These are phyloP conservation scores for Tachystola acroxantha DNA, from an alignment of 2,888 invertebrate genomes.

Conservation along the genomic window DNA sequence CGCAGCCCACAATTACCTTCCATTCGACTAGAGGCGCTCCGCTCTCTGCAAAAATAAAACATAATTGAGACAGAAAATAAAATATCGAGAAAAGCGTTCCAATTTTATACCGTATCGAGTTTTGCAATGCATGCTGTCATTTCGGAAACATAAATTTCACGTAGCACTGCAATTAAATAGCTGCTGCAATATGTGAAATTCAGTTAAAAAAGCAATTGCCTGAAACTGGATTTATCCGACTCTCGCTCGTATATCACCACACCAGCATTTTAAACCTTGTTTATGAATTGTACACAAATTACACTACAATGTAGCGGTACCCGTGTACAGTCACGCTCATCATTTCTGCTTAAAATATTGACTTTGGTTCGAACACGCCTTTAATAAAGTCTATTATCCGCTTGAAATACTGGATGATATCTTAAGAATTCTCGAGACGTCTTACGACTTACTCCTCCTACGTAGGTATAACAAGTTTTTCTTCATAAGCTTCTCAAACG, in stretches of 20 bases:
- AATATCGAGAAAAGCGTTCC: constrained; percentile 58
- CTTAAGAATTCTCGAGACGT: constrained; percentile 38
- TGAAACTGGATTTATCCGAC: too few relatives aligned
- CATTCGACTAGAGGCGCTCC: constrained; percentile 57
- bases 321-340: constrained; percentile 43
- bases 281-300: constrained; percentile 27
- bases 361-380: constrained; percentile 12
- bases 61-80: constrained; percentile 68
- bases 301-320: constrained; percentile 33
- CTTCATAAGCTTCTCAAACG: constrained; percentile 69
- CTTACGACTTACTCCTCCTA: constrained; percentile 32
- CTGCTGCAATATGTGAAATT: constrained; percentile 34
- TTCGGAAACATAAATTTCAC: constrained; percentile 27
- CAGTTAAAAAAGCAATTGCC: constrained; percentile 28
- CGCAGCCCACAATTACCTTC: constrained; percentile 72
- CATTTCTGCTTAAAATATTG: constrained; percentile 16
- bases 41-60: constrained; percentile 57
- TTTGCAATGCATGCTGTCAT: constrained; percentile 27
- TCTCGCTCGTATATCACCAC: constrained; percentile 14
- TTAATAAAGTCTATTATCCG: constrained; percentile 14
- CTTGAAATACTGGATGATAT: constrained; percentile 34
- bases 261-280: constrained; percentile 28
- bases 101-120: constrained; percentile 27
- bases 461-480: constrained; percentile 65
- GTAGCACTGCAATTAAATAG: constrained; percentile 45